Conservation (phyloP, 2,113 vertebrate genomes). For the Tursiops truncatus region DNA sequence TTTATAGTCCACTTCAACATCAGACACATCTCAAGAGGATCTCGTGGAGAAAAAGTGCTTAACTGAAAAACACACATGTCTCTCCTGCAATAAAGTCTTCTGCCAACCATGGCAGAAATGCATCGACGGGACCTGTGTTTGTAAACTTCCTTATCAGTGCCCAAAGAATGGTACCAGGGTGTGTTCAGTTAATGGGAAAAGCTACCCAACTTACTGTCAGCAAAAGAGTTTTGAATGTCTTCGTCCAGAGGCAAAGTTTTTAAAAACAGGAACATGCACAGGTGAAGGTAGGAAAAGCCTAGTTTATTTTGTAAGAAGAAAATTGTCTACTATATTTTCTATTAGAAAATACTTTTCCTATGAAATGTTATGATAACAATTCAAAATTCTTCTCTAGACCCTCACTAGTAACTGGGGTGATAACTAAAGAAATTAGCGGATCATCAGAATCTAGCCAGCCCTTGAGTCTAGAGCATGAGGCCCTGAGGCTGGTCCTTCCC, state of each 20-base stretch:
- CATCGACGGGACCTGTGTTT: slow-evolving; percentile 81
- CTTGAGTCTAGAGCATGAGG: background rate
- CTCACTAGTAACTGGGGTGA: background rate
- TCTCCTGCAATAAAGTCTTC: slow-evolving; percentile 88
- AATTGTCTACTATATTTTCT: background rate
- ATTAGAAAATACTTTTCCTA: background rate
- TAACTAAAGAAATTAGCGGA: background rate
- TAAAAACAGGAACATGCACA: slow-evolving; percentile 72
- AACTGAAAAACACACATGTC: slow-evolving; percentile 80
- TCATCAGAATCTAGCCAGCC: background rate
- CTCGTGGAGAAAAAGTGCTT: slow-evolving; percentile 82
- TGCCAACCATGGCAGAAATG: slow-evolving; percentile 90
- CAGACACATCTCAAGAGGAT: background rate
- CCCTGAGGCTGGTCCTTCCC: background rate
- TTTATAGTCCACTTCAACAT: background rate
- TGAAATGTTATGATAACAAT: background rate
- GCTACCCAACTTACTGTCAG: slow-evolving; percentile 86
- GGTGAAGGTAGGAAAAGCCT: slow-evolving; percentile 73
- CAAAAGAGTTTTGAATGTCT: slow-evolving; percentile 86
- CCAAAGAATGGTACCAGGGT: slow-evolving; percentile 76
- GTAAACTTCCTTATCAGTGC: slow-evolving; percentile 91
- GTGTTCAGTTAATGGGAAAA: slow-evolving; percentile 73
- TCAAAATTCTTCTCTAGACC: background rate
- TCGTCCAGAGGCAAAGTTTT: slow-evolving; percentile 74
- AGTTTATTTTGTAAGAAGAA: background rate